A percentile compares a stretch with the other conserved stretches of the same genome.
Evolutionary conservation across 2,888 invertebrate species (phyloP).

Genomic region (Polylopha cassiicola): DNA sequence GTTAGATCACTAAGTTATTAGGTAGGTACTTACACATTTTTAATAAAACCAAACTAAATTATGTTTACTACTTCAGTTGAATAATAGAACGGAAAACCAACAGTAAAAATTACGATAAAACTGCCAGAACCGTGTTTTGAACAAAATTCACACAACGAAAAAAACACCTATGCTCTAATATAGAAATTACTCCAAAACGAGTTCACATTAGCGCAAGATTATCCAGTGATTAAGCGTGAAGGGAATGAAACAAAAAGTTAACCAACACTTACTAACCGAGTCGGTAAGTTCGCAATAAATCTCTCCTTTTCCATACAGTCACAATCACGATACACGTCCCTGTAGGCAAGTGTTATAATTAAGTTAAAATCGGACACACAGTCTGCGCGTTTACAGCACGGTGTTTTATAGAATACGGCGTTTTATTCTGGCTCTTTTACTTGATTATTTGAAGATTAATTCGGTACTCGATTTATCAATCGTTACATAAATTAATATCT

Average conservation of each 20-base stretch:
- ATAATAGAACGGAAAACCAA: too few species aligned
- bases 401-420: not conserved
- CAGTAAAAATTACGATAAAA: too few species aligned
- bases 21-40: too few species aligned
- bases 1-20: too few species aligned
- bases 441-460: too few species aligned
- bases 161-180: not conserved
- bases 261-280: conserved; percentile 61
- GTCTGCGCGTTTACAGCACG: conserved; percentile 12
- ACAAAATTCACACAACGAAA: too few species aligned
- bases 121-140: too few species aligned
- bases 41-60: not conserved
- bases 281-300: conserved; percentile 70
- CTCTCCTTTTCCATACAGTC: conserved; percentile 54
- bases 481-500: too few species aligned
- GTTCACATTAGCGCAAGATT: conserved; percentile 63
- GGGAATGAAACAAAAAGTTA: conserved; percentile 65
- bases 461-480: too few species aligned
- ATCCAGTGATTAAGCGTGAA: conserved; percentile 66
- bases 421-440: too few species aligned
- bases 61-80: too few species aligned
- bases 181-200: conserved; percentile 40
- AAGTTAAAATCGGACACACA: conserved; percentile 58
- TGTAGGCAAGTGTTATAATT: conserved; percentile 73
- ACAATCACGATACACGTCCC: conserved; percentile 55